Conservation (phyloP, 2,888 invertebrate species). For the Apotomis turbidana region DNA sequence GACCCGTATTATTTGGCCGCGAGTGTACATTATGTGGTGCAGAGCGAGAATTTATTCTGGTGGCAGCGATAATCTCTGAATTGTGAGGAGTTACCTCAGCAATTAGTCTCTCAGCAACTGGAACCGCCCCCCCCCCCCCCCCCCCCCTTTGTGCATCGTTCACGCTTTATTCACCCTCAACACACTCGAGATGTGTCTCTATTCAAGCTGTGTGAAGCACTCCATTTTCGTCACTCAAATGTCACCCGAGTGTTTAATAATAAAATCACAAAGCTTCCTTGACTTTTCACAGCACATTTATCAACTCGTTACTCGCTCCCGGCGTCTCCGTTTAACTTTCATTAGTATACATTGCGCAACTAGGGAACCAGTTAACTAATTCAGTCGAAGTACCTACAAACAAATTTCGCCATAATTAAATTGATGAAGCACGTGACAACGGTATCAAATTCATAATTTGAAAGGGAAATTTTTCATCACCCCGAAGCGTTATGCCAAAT, state of each 20-base stretch:
- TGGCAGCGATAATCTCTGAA: constrained; percentile 50
- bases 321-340: constrained; percentile 44
- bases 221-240: constrained; percentile 45
- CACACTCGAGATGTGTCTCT: constrained; percentile 39
- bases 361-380: constrained; percentile 50
- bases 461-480: constrained; percentile 76
- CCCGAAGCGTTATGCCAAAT: constrained; percentile 69
- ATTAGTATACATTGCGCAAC: constrained; percentile 54
- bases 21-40: background rate
- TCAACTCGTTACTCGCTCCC: constrained; percentile 29
- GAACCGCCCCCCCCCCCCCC: constrained; percentile 45
- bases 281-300: constrained; percentile 30
- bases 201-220: constrained; percentile 33
- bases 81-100: constrained; percentile 50
- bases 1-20: too few relatives aligned
- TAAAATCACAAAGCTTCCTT: constrained; percentile 38
- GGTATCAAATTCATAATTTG: constrained; percentile 75
- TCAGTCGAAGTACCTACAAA: constrained; percentile 60
- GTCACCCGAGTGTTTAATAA: constrained; percentile 44
- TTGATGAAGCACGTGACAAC: constrained; percentile 72
- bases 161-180: constrained; percentile 43
- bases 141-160: constrained; percentile 50
- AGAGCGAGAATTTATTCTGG: constrained; percentile 45
- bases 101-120: constrained; percentile 59
- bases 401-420: constrained; percentile 68